Evolutionary conservation across 2,113 vertebrate species (phyloP).

Genomic region (Oryzias celebensis): DNA sequence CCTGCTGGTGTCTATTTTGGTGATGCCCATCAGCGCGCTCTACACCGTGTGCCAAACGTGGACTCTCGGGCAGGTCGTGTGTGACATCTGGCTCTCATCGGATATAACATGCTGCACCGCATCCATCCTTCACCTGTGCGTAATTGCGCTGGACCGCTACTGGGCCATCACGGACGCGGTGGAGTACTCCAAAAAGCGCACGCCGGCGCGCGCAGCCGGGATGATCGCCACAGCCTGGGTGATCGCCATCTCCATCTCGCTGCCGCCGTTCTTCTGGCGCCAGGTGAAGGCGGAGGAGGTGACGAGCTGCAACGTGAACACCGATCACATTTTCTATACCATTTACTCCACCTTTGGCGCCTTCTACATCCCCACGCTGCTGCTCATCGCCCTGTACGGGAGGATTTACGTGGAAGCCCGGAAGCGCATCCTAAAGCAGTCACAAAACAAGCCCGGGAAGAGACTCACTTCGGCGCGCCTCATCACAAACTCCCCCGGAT

Average conservation of each 20-base stretch:
- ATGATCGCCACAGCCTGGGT: slow-evolving; percentile 94
- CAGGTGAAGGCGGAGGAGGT: slow-evolving; percentile 89
- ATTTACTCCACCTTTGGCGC: slow-evolving; percentile 96
- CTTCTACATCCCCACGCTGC: slow-evolving; percentile 94
- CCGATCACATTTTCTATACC: slow-evolving; percentile 94
- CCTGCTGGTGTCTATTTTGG: slow-evolving; percentile 91
- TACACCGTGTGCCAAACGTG: slow-evolving; percentile 91
- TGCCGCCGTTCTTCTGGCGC: slow-evolving; percentile 95
- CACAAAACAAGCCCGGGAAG: slow-evolving; percentile 86
- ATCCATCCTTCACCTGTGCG: slow-evolving; percentile 95
- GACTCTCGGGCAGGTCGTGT: slow-evolving; percentile 89
- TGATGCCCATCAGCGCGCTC: slow-evolving; percentile 92
- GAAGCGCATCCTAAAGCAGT: slow-evolving; percentile 91
- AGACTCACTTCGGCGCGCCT: slow-evolving; percentile 89
- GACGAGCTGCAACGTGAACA: slow-evolving; percentile 87
- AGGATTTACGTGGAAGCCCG: slow-evolving; percentile 94
- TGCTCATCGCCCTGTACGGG: slow-evolving; percentile 93
- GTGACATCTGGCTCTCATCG: slow-evolving; percentile 92
- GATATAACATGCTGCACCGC: slow-evolving; percentile 98
- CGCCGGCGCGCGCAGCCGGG: slow-evolving; percentile 83
- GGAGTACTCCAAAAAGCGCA: slow-evolving; percentile 91
- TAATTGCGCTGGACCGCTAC: slow-evolving; percentile 94
- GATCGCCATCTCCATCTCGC: slow-evolving; percentile 93
- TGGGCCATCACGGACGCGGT: slow-evolving; percentile 97
- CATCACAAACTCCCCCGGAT: slow-evolving; percentile 88